Percentiles rank a stretch among this genome's conserved stretches.
phyloP scores from a whole-genome alignment of 2,113 vertebrate genomes.

The Aptenodytes forsteri region DNA sequence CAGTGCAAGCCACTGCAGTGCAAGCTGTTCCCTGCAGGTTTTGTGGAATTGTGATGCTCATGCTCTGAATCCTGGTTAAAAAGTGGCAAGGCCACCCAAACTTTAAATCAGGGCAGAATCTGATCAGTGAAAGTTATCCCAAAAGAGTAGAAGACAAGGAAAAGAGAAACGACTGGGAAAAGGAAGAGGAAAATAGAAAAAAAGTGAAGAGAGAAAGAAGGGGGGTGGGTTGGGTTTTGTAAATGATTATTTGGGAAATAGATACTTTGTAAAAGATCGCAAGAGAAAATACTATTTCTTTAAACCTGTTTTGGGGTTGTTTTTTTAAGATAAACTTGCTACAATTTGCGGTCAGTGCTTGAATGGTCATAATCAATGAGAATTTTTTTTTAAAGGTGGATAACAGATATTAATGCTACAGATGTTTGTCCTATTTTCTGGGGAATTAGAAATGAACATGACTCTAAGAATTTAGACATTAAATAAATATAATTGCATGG shows the following conservation, averaged over 20 bases:
- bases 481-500: background rate
- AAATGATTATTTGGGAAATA: background rate
- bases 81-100: background rate
- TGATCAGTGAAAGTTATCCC: background rate
- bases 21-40: background rate
- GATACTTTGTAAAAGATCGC: background rate
- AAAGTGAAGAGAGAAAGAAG: background rate
- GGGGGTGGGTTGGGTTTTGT: rapidly evolving
- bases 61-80: background rate
- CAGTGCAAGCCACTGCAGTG: background rate
- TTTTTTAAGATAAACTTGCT: background rate
- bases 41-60: background rate
- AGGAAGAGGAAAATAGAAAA: background rate
- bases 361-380: background rate
- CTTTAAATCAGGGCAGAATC: background rate
- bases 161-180: background rate
- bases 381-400: background rate
- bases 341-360: background rate
- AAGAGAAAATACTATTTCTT: background rate
- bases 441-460: background rate
- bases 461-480: background rate
- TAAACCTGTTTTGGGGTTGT: rapidly evolving
- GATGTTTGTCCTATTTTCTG: background rate
- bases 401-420: background rate
- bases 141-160: background rate